Evolutionary conservation across 2,113 vertebrate species (phyloP).

Genomic region (Lutjanus erythropterus): DNA sequence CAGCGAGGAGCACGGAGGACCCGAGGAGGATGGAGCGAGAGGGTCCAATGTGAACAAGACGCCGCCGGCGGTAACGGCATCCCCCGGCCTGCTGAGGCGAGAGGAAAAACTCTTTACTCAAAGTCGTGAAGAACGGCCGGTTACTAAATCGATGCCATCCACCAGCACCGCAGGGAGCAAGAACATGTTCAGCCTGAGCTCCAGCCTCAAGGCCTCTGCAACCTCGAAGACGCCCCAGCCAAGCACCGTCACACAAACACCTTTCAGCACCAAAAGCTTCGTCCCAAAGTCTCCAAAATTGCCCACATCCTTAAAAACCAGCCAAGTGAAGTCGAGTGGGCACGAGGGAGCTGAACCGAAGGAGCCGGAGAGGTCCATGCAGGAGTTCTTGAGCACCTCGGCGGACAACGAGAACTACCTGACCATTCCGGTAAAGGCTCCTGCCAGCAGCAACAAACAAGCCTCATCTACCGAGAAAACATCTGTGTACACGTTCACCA

Average conservation of each 20-base stretch:
- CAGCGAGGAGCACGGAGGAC: slow-evolving; percentile 70
- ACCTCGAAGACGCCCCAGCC: slow-evolving; percentile 36
- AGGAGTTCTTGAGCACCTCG: slow-evolving; percentile 28
- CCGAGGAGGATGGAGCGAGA: slow-evolving; percentile 46
- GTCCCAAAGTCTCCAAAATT: slow-evolving; percentile 61
- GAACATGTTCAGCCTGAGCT: slow-evolving; percentile 59
- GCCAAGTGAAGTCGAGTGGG: slow-evolving; percentile 20
- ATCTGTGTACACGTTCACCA: slow-evolving; percentile 64
- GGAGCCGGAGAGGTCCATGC: slow-evolving; percentile 53
- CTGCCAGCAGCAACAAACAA: slow-evolving; percentile 41
- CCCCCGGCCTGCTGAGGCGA: slow-evolving; percentile 37
- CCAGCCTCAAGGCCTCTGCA: slow-evolving; percentile 58
- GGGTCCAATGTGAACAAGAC: slow-evolving; percentile 49
- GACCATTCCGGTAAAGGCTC: slow-evolving; percentile 87
- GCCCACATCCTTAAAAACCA: slow-evolving; percentile 61
- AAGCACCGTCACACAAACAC: slow-evolving; percentile 25
- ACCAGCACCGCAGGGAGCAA: slow-evolving; percentile 29
- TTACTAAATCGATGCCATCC: slow-evolving; percentile 15
- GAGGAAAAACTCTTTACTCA: slow-evolving; percentile 48
- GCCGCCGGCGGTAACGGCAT: slow-evolving; percentile 54
- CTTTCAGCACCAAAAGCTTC: slow-evolving; percentile 58
- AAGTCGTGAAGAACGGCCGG: slow-evolving; percentile 46
- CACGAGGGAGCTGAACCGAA: slow-evolving; percentile 33
- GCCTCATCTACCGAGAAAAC: slow-evolving; percentile 48
- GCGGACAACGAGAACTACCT: slow-evolving; percentile 89